Percentiles rank a stretch among this genome's conserved stretches.
phyloP scores from a whole-genome alignment of 2,888 invertebrate genomes.

The Sminthurides aquaticus region DNA sequence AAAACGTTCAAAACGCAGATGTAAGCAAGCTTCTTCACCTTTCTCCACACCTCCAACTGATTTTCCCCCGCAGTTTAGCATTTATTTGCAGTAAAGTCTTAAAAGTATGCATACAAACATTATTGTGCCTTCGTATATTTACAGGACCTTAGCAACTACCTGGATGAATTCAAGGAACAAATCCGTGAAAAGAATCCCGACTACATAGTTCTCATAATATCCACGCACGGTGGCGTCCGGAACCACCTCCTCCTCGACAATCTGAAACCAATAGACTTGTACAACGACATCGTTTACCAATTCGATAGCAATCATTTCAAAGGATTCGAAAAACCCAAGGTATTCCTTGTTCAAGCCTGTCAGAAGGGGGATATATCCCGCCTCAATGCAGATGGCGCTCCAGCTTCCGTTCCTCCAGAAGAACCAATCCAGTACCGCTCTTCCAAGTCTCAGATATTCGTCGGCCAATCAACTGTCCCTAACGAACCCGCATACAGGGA shows the following conservation, averaged over 20 bases:
- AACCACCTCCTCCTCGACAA: background rate
- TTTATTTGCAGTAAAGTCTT: background rate
- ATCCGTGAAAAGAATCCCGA: background rate
- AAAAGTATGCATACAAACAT: no score
- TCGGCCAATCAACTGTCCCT: background rate
- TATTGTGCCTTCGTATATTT: no score
- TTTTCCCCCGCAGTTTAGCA: no score
- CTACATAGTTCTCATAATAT: background rate
- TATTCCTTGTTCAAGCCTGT: conserved; percentile 1
- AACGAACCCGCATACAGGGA: background rate
- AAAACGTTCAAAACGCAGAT: background rate
- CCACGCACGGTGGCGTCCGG: background rate
- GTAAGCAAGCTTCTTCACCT: no score
- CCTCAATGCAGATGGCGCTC: background rate
- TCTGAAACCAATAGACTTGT: background rate
- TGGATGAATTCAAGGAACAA: background rate
- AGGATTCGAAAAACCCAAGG: background rate
- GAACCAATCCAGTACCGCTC: background rate
- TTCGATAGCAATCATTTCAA: background rate
- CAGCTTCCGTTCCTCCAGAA: background rate
- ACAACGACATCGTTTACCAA: background rate
- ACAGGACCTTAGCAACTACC: background rate
- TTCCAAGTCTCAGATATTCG: background rate
- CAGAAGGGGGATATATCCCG: background rate
- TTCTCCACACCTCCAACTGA: no score